Evolutionary conservation across 2,888 invertebrate species (phyloP).

Genomic region (Miltochrista miniata): DNA sequence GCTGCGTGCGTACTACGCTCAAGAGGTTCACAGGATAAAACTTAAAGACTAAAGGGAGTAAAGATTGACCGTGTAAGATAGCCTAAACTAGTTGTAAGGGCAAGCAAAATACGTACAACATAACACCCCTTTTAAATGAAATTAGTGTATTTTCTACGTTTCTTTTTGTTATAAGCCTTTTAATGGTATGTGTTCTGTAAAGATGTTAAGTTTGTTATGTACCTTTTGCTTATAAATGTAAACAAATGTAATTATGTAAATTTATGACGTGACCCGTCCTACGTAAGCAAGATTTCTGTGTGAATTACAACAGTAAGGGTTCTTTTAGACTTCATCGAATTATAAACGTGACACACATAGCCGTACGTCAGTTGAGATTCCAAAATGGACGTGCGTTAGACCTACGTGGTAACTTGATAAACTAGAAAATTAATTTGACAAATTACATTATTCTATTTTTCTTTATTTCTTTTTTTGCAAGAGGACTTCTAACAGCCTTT

Average conservation of each 20-base stretch:
- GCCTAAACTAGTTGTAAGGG: too few species aligned
- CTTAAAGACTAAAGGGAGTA: too few species aligned
- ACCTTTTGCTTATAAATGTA: not conserved
- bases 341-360: not conserved
- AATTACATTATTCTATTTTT: too few species aligned
- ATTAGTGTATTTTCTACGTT: not conserved
- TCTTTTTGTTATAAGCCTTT: not conserved
- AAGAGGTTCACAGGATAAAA: too few species aligned
- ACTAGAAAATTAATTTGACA: too few species aligned
- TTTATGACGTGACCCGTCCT: conserved; percentile 15
- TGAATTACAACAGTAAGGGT: not conserved
- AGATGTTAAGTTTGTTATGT: not conserved
- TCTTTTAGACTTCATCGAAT: not conserved
- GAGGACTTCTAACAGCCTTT: too few species aligned
- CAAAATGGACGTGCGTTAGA: not conserved
- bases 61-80: too few species aligned
- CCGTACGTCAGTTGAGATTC: not conserved
- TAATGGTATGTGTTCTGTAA: not conserved
- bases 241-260: conserved; percentile 20
- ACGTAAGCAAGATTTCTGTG: not conserved
- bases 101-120: too few species aligned
- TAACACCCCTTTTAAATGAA: not conserved
- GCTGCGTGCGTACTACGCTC: too few species aligned
- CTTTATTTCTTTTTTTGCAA: too few species aligned
- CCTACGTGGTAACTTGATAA: too few species aligned